Conservation (phyloP, 2,797 vertebrate species). For the Arctocebus calabarensis region DNA sequence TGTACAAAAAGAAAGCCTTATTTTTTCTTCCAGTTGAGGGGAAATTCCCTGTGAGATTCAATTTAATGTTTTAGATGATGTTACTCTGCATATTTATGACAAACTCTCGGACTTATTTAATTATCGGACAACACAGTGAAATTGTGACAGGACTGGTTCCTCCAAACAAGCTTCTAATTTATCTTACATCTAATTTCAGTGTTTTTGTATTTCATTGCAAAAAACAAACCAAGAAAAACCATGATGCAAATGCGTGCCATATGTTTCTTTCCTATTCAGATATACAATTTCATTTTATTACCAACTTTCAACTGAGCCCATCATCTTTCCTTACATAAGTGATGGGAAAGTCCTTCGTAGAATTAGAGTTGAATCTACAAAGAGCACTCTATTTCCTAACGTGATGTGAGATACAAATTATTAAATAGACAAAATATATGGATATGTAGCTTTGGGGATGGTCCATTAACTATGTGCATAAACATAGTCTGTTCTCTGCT, state of each 20-base stretch:
- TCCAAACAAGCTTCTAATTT: conserved; percentile 14
- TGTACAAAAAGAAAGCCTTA: conserved; percentile 22
- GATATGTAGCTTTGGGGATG: neutral
- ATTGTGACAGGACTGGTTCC: neutral
- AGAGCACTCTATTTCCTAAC: neutral
- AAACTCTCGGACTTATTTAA: neutral
- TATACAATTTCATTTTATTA: conserved; percentile 46
- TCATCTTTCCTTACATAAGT: neutral
- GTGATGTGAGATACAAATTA: neutral
- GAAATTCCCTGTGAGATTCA: neutral
- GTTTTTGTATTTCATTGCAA: conserved; percentile 10
- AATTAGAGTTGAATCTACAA: conserved; percentile 41
- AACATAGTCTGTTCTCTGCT: rapidly evolving
- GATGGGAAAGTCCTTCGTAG: neutral
- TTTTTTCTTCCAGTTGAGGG: conserved; percentile 30
- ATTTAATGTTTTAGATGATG: conserved; percentile 44
- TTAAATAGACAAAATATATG: neutral
- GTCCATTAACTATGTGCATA: neutral
- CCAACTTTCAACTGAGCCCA: neutral
- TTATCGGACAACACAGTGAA: neutral
- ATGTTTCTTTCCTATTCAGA: neutral
- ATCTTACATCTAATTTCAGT: neutral
- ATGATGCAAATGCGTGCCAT: neutral
- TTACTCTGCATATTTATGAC: neutral
- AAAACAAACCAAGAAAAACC: neutral